These are phyloP conservation scores for Polyommatus iphigenia DNA, from an alignment of 2,888 invertebrate species.

Conservation along the genomic window DNA sequence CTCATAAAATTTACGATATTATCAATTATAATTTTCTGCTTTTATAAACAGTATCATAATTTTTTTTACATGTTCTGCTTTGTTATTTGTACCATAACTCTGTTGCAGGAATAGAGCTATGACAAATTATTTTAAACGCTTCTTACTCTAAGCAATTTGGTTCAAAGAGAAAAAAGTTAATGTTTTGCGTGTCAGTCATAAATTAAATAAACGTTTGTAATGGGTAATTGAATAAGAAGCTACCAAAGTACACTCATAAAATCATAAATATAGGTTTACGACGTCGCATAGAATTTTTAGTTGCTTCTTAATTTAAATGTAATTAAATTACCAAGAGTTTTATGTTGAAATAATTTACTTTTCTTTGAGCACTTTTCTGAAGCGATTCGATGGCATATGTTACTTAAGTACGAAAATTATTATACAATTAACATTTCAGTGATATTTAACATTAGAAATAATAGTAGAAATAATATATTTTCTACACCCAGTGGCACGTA, in stretches of 20 bases:
- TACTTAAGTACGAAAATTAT: no score
- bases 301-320: background rate
- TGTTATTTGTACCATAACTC: no score
- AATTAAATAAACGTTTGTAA: background rate
- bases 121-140: background rate
- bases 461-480: background rate
- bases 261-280: slow-evolving; percentile 1
- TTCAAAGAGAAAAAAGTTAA: background rate
- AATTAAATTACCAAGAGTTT: background rate
- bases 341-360: background rate
- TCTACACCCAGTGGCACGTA: background rate
- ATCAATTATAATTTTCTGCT: no score
- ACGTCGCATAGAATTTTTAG: background rate
- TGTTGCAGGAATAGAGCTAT: no score
- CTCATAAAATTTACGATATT: no score
- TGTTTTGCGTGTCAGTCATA: background rate
- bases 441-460: background rate
- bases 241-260: background rate
- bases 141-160: background rate
- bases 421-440: background rate
- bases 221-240: background rate
- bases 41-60: no score
- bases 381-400: no score
- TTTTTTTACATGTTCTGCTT: no score
- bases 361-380: background rate